Evolutionary conservation across 2,797 vertebrate genomes (phyloP), one percentile per base, ranked within the genome.

Genomic region (Pitangus sulphuratus): DNA sequence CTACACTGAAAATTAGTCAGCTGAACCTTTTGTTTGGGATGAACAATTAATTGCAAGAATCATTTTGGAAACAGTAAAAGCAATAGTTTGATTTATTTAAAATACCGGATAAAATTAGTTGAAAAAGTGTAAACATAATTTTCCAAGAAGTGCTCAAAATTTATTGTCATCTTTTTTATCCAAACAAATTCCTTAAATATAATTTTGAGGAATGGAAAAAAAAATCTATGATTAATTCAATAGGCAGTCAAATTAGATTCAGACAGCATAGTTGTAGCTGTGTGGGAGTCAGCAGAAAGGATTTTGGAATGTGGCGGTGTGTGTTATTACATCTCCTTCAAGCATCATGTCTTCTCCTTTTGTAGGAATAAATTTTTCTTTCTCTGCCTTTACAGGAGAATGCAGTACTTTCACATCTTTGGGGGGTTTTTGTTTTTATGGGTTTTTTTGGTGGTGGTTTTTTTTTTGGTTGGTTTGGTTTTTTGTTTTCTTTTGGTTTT

Each of bases 231-330:
- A 79, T 95, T 90, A 78, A 80, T 89, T 85, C 85, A 85, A 66
- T 51, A 65, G 54, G 37, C 60, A 70, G 17, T 85, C 89, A 95
- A 95, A 92, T 79, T 71, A 90, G 37, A 81, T 76, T 60, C 68
- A 92, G 70, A 61, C 33, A 87, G 19, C 77, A 56, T 25, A 71
- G 48, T 17, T 90, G 20, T 81, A 95, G 54, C 54, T 91, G 15
- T 70, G 40, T 84, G 50, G 61, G 50, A 95, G 44, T 65, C 66
- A 75, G 54, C 39, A 70, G 68, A 92, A 84, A 48, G 30, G 19
- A 68, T 88, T 28, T 18, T 83, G 78, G 70, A 91, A 91, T 51
- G 60, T 48, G 20, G 8, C 47, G 39, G 24, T 50, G 8, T 84
- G 26, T 68, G 25, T 42, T 76, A 21, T 14, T 53, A 9, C 12